Conservation (phyloP, 2,113 vertebrate genomes). For the Mugil cephalus region DNA sequence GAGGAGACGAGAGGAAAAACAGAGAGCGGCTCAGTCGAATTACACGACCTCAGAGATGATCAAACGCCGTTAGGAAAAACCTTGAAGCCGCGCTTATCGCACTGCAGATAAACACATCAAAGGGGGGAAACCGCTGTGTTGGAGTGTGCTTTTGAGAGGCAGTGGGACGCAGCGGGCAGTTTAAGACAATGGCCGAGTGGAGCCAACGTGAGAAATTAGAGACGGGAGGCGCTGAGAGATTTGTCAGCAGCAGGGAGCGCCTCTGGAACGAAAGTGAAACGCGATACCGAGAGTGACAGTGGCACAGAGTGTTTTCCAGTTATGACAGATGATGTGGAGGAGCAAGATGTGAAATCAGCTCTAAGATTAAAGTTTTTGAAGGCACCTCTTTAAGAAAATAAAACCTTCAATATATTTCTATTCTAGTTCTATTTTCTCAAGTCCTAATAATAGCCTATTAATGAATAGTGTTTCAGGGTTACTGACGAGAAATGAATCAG, state of each 20-base stretch:
- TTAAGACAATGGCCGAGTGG: slow-evolving; percentile 35
- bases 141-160: background rate
- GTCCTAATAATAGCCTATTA: too few relatives aligned
- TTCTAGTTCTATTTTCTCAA: too few relatives aligned
- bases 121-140: slow-evolving; percentile 19
- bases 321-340: slow-evolving; percentile 49
- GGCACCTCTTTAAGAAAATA: too few relatives aligned
- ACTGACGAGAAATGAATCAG: background rate
- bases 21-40: slow-evolving; percentile 22
- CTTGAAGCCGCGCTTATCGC: slow-evolving; percentile 57
- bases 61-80: slow-evolving; percentile 51
- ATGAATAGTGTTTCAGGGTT: too few relatives aligned
- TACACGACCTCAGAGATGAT: slow-evolving; percentile 46
- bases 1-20: slow-evolving; percentile 36
- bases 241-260: slow-evolving; percentile 41
- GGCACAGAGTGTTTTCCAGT: slow-evolving; percentile 28
- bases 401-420: too few relatives aligned
- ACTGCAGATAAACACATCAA: slow-evolving; percentile 69
- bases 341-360: background rate
- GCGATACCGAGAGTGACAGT: slow-evolving; percentile 35
- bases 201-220: slow-evolving; percentile 39
- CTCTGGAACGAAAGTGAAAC: slow-evolving; percentile 45
- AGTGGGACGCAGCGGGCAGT: slow-evolving; percentile 3
- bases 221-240: slow-evolving; percentile 37
- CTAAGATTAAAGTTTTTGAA: background rate